Evolutionary conservation across 2,113 vertebrate species (phyloP).

Genomic region (Blennius ocellaris): DNA sequence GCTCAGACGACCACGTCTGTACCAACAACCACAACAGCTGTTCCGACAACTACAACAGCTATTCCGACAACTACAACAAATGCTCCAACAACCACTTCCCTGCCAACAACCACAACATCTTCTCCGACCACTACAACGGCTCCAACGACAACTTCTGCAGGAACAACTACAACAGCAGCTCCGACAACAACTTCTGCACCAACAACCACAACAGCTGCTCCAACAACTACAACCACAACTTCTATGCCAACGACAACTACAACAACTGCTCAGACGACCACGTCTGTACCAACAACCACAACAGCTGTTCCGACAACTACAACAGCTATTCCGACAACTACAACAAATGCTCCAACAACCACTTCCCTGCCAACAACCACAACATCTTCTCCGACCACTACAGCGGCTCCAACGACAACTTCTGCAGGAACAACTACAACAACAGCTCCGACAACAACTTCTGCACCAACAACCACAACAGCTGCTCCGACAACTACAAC

Average conservation of each 20-base stretch:
- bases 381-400: too few species aligned
- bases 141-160: too few species aligned
- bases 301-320: background rate
- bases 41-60: too few species aligned
- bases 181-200: background rate
- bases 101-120: too few species aligned
- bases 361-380: too few species aligned
- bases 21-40: background rate
- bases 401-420: background rate
- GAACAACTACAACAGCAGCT: too few species aligned
- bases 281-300: background rate
- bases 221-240: background rate
- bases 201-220: rapidly evolving
- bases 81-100: background rate
- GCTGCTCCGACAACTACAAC: background rate
- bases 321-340: rapidly evolving
- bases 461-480: background rate
- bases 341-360: rapidly evolving
- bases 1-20: background rate
- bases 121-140: too few species aligned
- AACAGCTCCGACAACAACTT: too few species aligned
- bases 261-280: background rate
- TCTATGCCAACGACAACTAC: background rate
- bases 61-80: too few species aligned
- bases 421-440: too few species aligned